Evolutionary conservation across 2,888 invertebrate species (phyloP).

Genomic region (Lithosia quadra): DNA sequence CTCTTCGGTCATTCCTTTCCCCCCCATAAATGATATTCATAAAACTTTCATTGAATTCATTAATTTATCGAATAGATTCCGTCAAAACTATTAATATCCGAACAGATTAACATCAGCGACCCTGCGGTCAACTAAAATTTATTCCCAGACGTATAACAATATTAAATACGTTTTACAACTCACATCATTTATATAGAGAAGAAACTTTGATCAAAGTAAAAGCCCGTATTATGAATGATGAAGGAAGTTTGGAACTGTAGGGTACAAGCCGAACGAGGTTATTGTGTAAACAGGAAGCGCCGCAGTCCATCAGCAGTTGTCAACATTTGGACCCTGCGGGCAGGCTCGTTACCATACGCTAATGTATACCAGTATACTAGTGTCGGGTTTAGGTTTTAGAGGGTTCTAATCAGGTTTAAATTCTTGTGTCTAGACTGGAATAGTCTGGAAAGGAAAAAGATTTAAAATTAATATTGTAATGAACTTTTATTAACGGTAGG

Average conservation of each 20-base stretch:
- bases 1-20: background rate
- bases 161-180: constrained; percentile 45
- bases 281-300: constrained; percentile 58
- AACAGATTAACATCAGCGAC: constrained; percentile 12
- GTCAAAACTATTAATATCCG: constrained; percentile 15
- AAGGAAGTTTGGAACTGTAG: constrained; percentile 66
- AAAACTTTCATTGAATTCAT: background rate
- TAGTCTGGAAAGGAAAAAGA: too few relatives aligned
- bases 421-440: background rate
- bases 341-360: constrained; percentile 43
- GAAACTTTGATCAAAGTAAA: constrained; percentile 60
- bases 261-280: constrained; percentile 47
- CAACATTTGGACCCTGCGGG: constrained; percentile 55
- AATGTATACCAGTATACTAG: constrained; percentile 28
- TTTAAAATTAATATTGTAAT: too few relatives aligned
- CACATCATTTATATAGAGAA: constrained; percentile 43
- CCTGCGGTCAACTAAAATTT: constrained; percentile 14
- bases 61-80: background rate
- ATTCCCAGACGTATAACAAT: constrained; percentile 15
- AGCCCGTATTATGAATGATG: constrained; percentile 73
- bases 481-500: too few relatives aligned
- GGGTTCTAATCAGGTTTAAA: background rate
- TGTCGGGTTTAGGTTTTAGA: background rate
- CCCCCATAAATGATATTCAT: background rate
- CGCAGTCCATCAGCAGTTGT: constrained; percentile 58